phyloP scores from a whole-genome alignment of 2,888 invertebrate genomes.

The Cacoxenus indagator region DNA sequence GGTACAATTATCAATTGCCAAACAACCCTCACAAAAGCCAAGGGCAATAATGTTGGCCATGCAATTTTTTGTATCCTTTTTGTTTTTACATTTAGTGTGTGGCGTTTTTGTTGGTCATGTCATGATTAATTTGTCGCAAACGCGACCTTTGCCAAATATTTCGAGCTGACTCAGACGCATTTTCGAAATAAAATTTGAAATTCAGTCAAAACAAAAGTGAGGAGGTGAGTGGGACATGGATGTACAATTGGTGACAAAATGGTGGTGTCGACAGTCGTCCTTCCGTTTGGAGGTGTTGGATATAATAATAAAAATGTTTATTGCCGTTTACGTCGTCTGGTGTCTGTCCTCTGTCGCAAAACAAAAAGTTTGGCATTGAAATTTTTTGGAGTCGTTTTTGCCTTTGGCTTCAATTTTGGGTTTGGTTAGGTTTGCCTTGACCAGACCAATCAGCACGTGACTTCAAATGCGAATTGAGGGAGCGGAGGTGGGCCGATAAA shows the following conservation, averaged over 20 bases:
- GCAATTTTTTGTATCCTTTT: conserved; percentile 23
- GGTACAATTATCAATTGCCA: not conserved
- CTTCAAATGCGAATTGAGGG: not conserved
- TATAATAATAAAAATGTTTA: not conserved
- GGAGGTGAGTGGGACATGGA: conserved; percentile 22
- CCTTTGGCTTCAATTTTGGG: conserved; percentile 34
- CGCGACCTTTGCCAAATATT: conserved; percentile 33
- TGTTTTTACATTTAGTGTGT: too few species aligned
- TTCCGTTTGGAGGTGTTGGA: not conserved
- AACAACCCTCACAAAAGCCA: not conserved
- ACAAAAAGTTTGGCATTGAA: conserved; percentile 47
- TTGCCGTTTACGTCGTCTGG: not conserved
- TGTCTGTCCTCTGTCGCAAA: not conserved
- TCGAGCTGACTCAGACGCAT: conserved; percentile 25
- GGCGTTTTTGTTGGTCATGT: conserved; percentile 42
- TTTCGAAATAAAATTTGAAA: conserved; percentile 57
- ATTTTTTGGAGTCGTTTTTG: conserved; percentile 36
- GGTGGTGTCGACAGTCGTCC: conserved; percentile 24
- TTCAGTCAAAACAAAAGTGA: too few species aligned
- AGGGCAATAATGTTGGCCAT: conserved; percentile 23
- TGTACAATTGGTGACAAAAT: not conserved
- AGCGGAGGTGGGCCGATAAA: not conserved
- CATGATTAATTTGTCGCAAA: conserved; percentile 55
- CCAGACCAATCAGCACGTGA: conserved; percentile 23
- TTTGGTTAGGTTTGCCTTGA: conserved; percentile 28